These are phyloP conservation scores for Acanthopleura granulata DNA, from an alignment of 2,888 invertebrate genomes.

Conservation along the genomic window DNA sequence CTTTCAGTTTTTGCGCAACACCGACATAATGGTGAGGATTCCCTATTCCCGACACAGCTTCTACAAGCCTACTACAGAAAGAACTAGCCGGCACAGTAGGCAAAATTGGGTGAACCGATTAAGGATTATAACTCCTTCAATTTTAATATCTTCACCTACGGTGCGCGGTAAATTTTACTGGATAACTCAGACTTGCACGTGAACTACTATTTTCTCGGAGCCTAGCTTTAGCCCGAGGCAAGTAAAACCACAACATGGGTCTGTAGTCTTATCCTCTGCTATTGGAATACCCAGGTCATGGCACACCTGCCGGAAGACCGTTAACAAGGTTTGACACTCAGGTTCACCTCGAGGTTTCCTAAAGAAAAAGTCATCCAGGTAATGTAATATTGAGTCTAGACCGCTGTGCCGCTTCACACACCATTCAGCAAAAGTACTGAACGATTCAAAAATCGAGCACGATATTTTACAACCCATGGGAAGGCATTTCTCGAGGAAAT, in stretches of 20 bases:
- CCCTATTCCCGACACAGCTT: not conserved
- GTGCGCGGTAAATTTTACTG: not conserved
- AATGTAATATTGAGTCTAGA: slow-evolving; percentile 1
- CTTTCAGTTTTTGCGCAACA: too few species aligned
- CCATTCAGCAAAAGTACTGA: slow-evolving; percentile 13
- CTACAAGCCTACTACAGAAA: not conserved
- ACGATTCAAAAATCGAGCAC: not conserved
- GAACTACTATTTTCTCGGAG: not conserved
- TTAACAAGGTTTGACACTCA: not conserved
- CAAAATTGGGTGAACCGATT: slow-evolving; percentile 1
- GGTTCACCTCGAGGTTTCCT: not conserved
- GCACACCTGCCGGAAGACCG: not conserved
- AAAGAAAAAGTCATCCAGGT: slow-evolving; percentile 20
- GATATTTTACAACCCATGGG: slow-evolving; percentile 16
- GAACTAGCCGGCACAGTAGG: not conserved
- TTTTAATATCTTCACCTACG: too few species aligned
- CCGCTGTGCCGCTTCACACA: not conserved
- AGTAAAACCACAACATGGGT: not conserved
- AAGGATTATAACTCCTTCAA: not conserved
- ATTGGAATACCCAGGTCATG: not conserved
- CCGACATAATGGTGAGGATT: not conserved
- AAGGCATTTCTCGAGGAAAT: not conserved
- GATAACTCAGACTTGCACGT: not conserved
- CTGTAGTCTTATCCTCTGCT: not conserved
- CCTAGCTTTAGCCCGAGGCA: not conserved